Evolutionary conservation across 2,888 invertebrate species (phyloP).

Genomic region (Chalcis sispes): DNA sequence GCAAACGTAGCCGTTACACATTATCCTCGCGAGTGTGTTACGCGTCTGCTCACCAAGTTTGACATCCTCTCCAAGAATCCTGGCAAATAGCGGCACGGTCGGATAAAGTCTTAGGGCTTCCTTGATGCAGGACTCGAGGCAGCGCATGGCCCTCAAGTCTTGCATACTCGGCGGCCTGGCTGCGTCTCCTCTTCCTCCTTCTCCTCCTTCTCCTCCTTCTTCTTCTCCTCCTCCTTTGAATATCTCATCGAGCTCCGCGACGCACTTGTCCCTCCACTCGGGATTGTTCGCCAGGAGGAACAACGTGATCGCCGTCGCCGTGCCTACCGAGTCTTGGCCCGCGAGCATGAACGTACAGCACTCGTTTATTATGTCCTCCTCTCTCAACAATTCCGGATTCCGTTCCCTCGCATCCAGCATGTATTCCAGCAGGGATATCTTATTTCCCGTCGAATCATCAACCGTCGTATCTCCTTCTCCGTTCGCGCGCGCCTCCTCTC

Average conservation of each 20-base stretch:
- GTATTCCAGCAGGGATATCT: slow-evolving; percentile 76
- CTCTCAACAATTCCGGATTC: slow-evolving; percentile 76
- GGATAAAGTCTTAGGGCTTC: slow-evolving; percentile 71
- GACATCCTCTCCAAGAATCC: slow-evolving; percentile 69
- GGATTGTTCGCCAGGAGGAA: slow-evolving; percentile 78
- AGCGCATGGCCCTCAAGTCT: slow-evolving; percentile 67
- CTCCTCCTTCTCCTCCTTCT: no score
- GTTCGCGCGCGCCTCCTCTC: not conserved
- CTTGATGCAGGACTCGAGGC: slow-evolving; percentile 71
- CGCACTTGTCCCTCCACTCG: slow-evolving; percentile 74
- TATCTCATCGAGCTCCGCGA: slow-evolving; percentile 66
- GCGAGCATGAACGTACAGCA: slow-evolving; percentile 82
- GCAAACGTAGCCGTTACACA: no score
- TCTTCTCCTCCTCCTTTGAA: no score
- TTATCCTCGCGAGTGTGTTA: no score
- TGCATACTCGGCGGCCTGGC: slow-evolving; percentile 61
- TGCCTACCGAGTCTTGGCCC: slow-evolving; percentile 81
- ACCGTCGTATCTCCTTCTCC: not conserved
- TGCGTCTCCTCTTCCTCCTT: no score
- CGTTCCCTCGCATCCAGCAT: slow-evolving; percentile 78
- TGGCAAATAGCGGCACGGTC: slow-evolving; percentile 69
- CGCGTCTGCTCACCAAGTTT: slow-evolving; percentile 63
- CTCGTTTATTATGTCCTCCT: slow-evolving; percentile 80
- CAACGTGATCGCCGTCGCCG: slow-evolving; percentile 79
- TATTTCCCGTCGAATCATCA: slow-evolving; percentile 25